Conservation (phyloP, 35 echinoderm and acorn worm species). For the Lytechinus pictus region DNA sequence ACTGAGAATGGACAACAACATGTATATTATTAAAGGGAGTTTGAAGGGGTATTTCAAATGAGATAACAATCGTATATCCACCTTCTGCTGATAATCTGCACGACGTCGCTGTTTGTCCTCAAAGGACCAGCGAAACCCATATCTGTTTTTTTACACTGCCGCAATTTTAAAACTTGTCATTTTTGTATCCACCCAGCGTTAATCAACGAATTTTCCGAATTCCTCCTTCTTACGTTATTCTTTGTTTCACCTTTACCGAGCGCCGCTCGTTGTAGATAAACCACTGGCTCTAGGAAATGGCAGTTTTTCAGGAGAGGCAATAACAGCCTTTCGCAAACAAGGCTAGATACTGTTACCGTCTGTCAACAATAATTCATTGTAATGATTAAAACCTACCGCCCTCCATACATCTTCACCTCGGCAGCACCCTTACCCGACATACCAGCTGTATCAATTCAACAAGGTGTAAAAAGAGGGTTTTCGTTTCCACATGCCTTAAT, state of each 20-base stretch:
- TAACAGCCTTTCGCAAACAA: background rate
- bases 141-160: background rate
- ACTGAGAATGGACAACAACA: background rate
- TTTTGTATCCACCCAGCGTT: background rate
- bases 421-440: background rate
- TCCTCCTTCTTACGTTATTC: background rate
- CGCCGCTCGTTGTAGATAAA: background rate
- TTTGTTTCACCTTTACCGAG: background rate
- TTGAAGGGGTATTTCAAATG: background rate
- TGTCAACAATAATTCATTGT: constrained; percentile 5
- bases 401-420: background rate
- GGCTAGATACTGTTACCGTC: background rate
- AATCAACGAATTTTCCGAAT: background rate
- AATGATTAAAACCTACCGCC: background rate
- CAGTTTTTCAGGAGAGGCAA: background rate
- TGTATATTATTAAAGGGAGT: too few relatives aligned
- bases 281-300: background rate
- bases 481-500: background rate
- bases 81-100: background rate
- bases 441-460: background rate
- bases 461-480: background rate
- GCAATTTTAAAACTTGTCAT: background rate
- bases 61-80: background rate
- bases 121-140: background rate
- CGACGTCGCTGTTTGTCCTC: background rate